Base-by-base conservation (phyloP, 2,888 invertebrate species). In the Priocnemis perturbator region DNA sequence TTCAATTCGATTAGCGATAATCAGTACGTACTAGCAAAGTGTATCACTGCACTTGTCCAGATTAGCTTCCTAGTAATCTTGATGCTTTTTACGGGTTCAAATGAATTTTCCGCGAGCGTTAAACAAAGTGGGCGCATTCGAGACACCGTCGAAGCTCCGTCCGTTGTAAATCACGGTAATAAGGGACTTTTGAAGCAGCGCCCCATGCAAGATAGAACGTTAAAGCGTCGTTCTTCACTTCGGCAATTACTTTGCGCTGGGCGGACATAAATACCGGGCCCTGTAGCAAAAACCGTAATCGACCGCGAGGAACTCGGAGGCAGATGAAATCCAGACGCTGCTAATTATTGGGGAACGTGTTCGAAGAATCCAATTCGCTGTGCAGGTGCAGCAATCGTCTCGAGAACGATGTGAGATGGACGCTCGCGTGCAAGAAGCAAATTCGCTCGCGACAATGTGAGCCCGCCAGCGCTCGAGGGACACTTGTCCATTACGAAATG, bases 311-410 rank as follows among this genome's bases (percentile, higher is more conserved):
- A 20, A 3, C 53, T 3, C 20, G 23, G 20, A 21, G 15, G 23
- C 20, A 3, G 23, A 60, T 52, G 26, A 60, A 60, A 60, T 60
- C 30, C 60, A 26, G 60, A 26, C 59, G 45, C 14, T 20, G 55
- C 37, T 56, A 63, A 63, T 63, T 63, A 44, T 52, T 4, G 15
- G 47, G 26, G 64, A 57, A 57, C 57, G 57, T 21, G 58, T 64
- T 50, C 64, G 64, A 17, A 23, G 58, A 64, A 64, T 58, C 37
- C 64, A 45, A 64, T 58, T 58, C 50, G 20, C 21, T 45, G 59
- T 15, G 47, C 63, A 63, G 37, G 26, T 44, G 53, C 37, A 47
- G 37, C 37, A 37, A 47, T n/a, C n/a, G 21, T 37, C 47, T 20
- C 21, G 37, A 53, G 53, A 59, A 37, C 44, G 19, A 30, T 57